phyloP scores from a whole-genome alignment of 1,140 invertebrate genomes.

The Neelides sp. region DNA sequence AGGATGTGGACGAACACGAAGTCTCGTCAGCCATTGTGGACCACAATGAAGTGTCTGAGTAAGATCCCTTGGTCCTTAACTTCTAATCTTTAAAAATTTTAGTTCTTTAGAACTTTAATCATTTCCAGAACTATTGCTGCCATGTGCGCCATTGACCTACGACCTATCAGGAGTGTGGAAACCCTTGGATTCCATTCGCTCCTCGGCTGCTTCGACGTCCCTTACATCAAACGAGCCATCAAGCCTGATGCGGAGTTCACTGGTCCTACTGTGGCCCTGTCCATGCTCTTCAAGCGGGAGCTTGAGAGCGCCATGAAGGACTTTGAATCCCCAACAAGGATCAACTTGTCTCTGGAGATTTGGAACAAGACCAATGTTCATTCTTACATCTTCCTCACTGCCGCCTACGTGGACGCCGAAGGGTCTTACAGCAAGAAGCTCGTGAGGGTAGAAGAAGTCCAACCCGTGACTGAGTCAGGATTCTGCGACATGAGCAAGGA shows the following conservation, averaged over 20 bases:
- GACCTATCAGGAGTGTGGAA: conserved; percentile 1
- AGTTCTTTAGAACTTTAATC: not conserved
- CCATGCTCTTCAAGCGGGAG: not conserved
- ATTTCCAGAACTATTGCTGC: conserved; percentile 6
- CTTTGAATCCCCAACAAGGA: not conserved
- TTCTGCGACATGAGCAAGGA: not conserved
- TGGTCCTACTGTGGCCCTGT: too few relatives aligned
- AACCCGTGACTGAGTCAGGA: not conserved
- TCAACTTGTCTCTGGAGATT: not conserved
- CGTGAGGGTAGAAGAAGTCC: not conserved
- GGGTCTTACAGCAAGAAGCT: not conserved
- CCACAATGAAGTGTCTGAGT: not conserved
- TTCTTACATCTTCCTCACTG: not conserved
- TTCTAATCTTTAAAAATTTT: not conserved
- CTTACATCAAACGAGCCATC: not conserved
- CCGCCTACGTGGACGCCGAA: not conserved
- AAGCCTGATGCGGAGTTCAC: not conserved
- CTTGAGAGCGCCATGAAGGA: not conserved
- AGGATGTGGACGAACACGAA: not conserved
- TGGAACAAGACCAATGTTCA: conserved; percentile 1
- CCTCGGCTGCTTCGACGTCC: not conserved
- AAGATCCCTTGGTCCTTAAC: not conserved
- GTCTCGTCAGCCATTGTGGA: not conserved
- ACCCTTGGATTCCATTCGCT: not conserved
- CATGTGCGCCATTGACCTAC: not conserved